Evolutionary conservation across 64 coral and sea anemone genomes (phyloP), one percentile per base, ranked within the genome.

Genomic region (Dendronephthya gigantea): DNA sequence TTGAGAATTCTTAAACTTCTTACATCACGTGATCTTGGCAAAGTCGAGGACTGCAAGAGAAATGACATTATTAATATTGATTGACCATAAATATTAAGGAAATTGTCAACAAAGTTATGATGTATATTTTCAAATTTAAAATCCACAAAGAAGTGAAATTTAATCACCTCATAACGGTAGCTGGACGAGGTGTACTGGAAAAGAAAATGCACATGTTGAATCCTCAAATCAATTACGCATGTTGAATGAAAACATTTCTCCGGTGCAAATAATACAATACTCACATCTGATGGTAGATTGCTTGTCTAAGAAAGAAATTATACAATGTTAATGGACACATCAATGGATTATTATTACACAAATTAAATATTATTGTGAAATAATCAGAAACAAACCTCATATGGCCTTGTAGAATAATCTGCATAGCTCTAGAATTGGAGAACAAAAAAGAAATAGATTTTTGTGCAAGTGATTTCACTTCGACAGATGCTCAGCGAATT

Each of bases 11-110:
- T 62, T 62, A 17, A 7, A n/a, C 10, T 27, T 23, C 55, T 62
- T 62, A 62, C 55, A 62, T 62, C 55, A n/a, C 55, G 55, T 62
- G 55, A 62, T 62, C 55, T 62, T 62, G 55, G 55, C 25, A 62
- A 62, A 23, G 55, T 62, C 25, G 55, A 62, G 25, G 55, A 62
- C 55, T 62, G 25, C 25, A 62, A 58, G 7, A 62, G 19, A 19
- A 19, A 62, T n/a, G 7, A 62, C 16, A 62, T 27, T n/a, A n/a
- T n/a, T n/a, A n/a, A n/a, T n/a, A n/a, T n/a, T n/a, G n/a, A n/a
- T n/a, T n/a, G n/a, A n/a, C n/a, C n/a, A n/a, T n/a, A n/a, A n/a
- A n/a, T n/a, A n/a, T n/a, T n/a, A n/a, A n/a, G n/a, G n/a, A n/a
- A n/a, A n/a, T n/a, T n/a, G n/a, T n/a, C n/a, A n/a, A n/a, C n/a